Base-by-base conservation (phyloP, 2,888 invertebrate species). In the Hartigia nigra region DNA sequence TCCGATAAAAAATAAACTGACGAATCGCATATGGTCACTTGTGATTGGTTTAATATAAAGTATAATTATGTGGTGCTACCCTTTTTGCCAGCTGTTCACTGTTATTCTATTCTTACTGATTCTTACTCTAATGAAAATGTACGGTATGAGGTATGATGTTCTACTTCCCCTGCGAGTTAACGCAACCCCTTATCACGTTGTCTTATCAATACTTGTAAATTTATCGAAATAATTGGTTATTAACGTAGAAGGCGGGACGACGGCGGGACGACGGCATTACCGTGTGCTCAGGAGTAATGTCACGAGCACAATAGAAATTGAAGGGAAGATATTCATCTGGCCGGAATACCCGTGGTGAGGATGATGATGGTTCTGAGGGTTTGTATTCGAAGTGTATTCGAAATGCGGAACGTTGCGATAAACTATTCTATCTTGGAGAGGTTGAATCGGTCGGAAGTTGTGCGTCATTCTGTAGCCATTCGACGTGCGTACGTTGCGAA, bases 391-490 rank as follows among this genome's bases (percentile, higher is more conserved):
- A 55, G 93, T 93, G 78, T 89, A 92, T 83, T 85, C 92, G 14
- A 78, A 80, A 35, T 81, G 78, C 81, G 93, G 93, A 2, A 93
- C 91, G 81, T 95, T 95, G 86, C 94, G 94, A 88, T 92, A 94
- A 0, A 96, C 94, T 0, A 92, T 92, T 83, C 97, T 93, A 86
- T 95, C 95, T 39, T 96, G 95, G 1, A 96, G 92, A 0, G 96
- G 96, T 88, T 97, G 96, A 55, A 96, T 95, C 0, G 97, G 97
- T 23, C 97, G 94, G 90, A 95, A 96, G 91, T 97, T 97, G 88
- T 96, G 96, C 0, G 94, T 95, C 81, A 97, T 92, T 83, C 87
- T 89, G 9, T 93, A 93, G 4, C 96, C 96, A 77, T 95, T 94
- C 12, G 93, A 92, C 3, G 94, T 94, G 76, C 93, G 93, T 70